Base-by-base conservation (phyloP, 1,140 invertebrate genomes). In the Zaprionus vittiger region DNA sequence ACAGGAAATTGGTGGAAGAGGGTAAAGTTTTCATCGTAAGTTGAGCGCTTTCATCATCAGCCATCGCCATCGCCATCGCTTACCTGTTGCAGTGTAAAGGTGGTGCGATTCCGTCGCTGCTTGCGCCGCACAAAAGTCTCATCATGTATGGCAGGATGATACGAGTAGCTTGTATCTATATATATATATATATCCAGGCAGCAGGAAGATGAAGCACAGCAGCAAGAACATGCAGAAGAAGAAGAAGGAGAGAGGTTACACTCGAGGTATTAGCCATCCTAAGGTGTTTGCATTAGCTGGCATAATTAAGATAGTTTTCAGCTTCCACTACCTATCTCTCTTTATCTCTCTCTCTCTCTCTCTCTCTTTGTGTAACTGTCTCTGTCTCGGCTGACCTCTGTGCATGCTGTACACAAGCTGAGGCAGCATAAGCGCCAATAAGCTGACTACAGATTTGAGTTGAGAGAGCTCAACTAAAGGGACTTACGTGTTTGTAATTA, bases 41-140 rank as follows among this genome's bases (percentile, higher is more conserved):
- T 72, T 67, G 17, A 28, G 20, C 12, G 41, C 31, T 24, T 34
- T 38, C 47, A 52, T 52, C 47, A n/a, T 14, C 41, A 6, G 60
- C 7, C 31, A 11, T 15, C 4, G 15, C n/a, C 15, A 1, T 47
- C 2, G 98, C 94, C 20, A n/a, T 54, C 71, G 59, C 73, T 93
- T 94, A 98, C 97, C 96, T 98, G 98, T 94, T 99, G 98, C 66
- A 99, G 93, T 5, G 98, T 99, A 93, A 99, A 99, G 11, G 98
- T 99, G 15, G 98, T 99, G 78, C 98, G 94, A 94, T 99, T 99
- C 78, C 98, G 93, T 62, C 98, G 94, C 92, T 99, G 98, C 93
- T 99, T 99, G 85, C 98, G 94, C 79, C 98, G 95, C 44, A 99
- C 98, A 94, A 99, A 99, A 11, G 97, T 97, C 93, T 99, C 98